A percentile compares a stretch with the other conserved stretches of the same genome.
phyloP scores from a whole-genome alignment of 2,888 invertebrate genomes.

The Archips crataeganus region DNA sequence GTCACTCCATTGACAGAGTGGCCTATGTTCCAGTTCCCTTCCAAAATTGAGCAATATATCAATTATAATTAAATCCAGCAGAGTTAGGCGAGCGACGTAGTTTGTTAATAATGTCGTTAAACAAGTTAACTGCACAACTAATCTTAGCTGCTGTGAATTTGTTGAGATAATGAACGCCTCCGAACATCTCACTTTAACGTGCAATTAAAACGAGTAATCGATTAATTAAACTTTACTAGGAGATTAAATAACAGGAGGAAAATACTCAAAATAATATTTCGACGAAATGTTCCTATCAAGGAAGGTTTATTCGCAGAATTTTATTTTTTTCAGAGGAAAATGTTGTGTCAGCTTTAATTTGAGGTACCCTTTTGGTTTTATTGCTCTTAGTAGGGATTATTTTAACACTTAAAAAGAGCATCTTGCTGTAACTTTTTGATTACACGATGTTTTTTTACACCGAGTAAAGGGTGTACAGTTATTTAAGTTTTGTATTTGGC shows the following conservation, averaged over 20 bases:
- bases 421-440: background rate
- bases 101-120: conserved; percentile 21
- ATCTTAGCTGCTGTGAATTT: conserved; percentile 4
- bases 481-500: too few species aligned
- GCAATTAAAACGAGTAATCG: conserved; percentile 9
- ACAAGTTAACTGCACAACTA: conserved; percentile 16
- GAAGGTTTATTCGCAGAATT: conserved; percentile 1
- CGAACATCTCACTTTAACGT: conserved; percentile 8
- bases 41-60: background rate
- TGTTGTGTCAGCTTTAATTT: conserved; percentile 13
- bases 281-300: background rate
- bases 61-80: conserved; percentile 16
- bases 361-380: conserved; percentile 7
- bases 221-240: background rate
- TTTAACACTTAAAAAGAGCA: background rate
- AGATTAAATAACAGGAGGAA: background rate
- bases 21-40: background rate
- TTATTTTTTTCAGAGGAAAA: background rate
- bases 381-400: conserved; percentile 13
- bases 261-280: background rate
- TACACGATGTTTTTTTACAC: background rate
- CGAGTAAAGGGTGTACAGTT: background rate
- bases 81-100: conserved; percentile 9
- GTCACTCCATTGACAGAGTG: background rate
- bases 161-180: conserved; percentile 15